Conservation (phyloP, 2,888 invertebrate genomes). For the Tetheella fluctuosa region DNA sequence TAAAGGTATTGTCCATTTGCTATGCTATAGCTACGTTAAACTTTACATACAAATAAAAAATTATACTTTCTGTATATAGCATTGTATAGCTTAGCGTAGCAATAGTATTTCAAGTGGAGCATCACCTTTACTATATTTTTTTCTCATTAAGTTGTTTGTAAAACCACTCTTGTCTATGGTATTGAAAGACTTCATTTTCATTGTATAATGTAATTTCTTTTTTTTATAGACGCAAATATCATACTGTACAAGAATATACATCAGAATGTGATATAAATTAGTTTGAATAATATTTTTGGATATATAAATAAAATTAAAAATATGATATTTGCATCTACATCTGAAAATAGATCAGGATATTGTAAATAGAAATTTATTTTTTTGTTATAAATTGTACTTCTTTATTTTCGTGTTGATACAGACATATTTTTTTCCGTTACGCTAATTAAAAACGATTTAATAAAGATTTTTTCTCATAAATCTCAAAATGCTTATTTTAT, state of each 20-base stretch:
- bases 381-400: slow-evolving; percentile 74
- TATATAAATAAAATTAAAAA: slow-evolving; percentile 28
- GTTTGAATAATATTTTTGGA: slow-evolving; percentile 8
- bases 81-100: slow-evolving; percentile 9
- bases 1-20: slow-evolving; percentile 1
- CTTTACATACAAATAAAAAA: neutral
- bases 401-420: slow-evolving; percentile 75
- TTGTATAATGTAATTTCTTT: slow-evolving; percentile 36
- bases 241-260: slow-evolving; percentile 36
- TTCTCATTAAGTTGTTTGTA: slow-evolving; percentile 59
- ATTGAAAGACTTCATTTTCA: slow-evolving; percentile 46
- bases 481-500: slow-evolving; percentile 47
- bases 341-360: slow-evolving; percentile 43
- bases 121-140: slow-evolving; percentile 33
- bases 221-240: slow-evolving; percentile 39
- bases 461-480: slow-evolving; percentile 77
- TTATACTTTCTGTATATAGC: neutral
- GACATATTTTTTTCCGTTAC: slow-evolving; percentile 67
- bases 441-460: slow-evolving; percentile 69
- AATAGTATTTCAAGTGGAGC: slow-evolving; percentile 29
- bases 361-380: slow-evolving; percentile 75
- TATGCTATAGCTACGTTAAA: neutral
- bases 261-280: slow-evolving; percentile 21
- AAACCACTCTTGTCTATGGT: slow-evolving; percentile 49
- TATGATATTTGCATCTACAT: slow-evolving; percentile 42